Conservation (phyloP, 2,888 invertebrate genomes). For the Noctua janthe region DNA sequence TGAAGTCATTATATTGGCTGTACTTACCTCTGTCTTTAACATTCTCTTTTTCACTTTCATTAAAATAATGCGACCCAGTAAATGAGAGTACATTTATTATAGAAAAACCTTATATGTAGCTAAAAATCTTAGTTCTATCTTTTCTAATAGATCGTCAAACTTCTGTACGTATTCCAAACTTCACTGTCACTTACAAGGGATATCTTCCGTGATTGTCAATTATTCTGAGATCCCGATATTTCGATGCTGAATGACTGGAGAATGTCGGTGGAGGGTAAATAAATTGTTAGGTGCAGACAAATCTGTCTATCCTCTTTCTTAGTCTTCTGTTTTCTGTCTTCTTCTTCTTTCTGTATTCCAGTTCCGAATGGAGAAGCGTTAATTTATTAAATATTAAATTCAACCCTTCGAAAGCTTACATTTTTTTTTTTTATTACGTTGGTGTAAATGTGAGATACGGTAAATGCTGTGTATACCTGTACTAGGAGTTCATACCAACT, state of each 20-base stretch:
- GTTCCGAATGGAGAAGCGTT: background rate
- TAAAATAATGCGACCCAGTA: background rate
- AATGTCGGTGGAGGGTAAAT: too few relatives aligned
- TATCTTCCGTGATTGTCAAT: too few relatives aligned
- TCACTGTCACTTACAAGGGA: background rate
- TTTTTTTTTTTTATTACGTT: background rate
- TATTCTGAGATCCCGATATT: too few relatives aligned
- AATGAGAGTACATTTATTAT: background rate
- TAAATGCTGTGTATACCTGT: background rate
- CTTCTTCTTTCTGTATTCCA: background rate
- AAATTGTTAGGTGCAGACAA: too few relatives aligned
- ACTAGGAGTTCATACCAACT: background rate
- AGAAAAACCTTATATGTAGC: too few relatives aligned
- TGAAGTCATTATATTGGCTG: slow-evolving; percentile 6
- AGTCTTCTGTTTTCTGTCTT: too few relatives aligned
- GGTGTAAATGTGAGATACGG: background rate
- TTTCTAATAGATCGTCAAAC: background rate
- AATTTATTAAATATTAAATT: background rate
- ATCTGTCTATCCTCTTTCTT: too few relatives aligned
- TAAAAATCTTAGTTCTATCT: background rate
- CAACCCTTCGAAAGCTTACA: background rate
- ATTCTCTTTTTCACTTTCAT: slow-evolving; percentile 16
- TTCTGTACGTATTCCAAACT: too few relatives aligned
- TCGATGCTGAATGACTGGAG: too few relatives aligned
- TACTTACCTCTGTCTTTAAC: background rate